Conservation (phyloP, 2,113 vertebrate genomes). For the Pithys albifrons region DNA sequence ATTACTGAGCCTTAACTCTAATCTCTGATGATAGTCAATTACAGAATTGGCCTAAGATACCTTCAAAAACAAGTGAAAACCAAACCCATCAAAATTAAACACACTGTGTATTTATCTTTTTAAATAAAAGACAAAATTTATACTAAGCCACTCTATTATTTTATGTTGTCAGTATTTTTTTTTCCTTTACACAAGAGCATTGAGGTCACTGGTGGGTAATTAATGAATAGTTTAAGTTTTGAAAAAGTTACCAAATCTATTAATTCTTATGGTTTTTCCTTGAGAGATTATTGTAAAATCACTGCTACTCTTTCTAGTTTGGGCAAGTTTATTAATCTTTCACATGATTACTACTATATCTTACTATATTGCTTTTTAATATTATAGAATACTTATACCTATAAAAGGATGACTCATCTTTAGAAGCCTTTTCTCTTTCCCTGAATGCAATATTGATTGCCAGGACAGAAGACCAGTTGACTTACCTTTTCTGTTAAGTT, state of each 20-base stretch:
- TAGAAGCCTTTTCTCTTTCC: neutral
- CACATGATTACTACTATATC: neutral
- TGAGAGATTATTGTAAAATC: neutral
- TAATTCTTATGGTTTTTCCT: neutral
- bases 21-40: neutral
- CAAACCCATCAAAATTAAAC: neutral
- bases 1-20: neutral
- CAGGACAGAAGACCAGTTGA: neutral
- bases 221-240: neutral
- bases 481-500: neutral
- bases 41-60: neutral
- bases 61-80: neutral
- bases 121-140: neutral
- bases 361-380: neutral
- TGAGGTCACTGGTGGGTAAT: neutral
- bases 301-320: neutral
- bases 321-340: neutral
- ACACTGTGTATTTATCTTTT: neutral
- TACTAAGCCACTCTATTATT: fast-evolving
- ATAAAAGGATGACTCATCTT: neutral
- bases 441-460: neutral
- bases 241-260: neutral
- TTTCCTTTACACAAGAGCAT: neutral
- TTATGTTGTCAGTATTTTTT: neutral
- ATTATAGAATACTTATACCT: neutral